Conservation (phyloP, 2,797 vertebrate species). For the Sciurus vulgaris region DNA sequence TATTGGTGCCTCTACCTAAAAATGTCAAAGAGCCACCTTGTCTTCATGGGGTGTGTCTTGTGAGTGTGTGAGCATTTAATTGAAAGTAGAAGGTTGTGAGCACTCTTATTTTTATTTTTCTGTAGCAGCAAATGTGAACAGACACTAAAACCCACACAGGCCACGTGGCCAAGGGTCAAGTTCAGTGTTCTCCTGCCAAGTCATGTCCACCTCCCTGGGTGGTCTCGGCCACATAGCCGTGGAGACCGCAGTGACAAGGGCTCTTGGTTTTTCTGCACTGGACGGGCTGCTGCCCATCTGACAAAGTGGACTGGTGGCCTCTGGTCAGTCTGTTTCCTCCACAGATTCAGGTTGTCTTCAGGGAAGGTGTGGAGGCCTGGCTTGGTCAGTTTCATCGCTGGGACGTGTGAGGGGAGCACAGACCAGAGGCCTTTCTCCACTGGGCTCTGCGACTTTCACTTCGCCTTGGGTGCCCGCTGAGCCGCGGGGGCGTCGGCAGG, state of each 20-base stretch:
- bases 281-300: constrained; percentile 40
- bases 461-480: neutral
- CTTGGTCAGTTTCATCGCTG: constrained; percentile 61
- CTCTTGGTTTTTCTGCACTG: constrained; percentile 56
- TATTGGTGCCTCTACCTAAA: constrained; percentile 84
- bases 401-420: constrained; percentile 63
- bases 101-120: constrained; percentile 59
- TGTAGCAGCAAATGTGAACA: constrained; percentile 63
- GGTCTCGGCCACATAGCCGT: neutral
- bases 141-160: constrained; percentile 68
- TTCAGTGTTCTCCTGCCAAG: constrained; percentile 31
- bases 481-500: neutral
- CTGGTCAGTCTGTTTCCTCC: constrained; percentile 22
- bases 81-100: constrained; percentile 71
- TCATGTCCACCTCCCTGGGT: constrained; percentile 8
- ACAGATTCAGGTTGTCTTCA: constrained; percentile 81
- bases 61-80: constrained; percentile 77
- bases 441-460: constrained; percentile 18
- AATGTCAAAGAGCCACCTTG: constrained; percentile 80
- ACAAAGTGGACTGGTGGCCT: constrained; percentile 42
- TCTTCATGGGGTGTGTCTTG: constrained; percentile 79
- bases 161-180: constrained; percentile 63
- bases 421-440: constrained; percentile 74
- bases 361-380: constrained; percentile 62
- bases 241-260: constrained; percentile 47